These are phyloP conservation scores for Beris chalybata DNA, from an alignment of 2,888 invertebrate genomes.

Conservation along the genomic window DNA sequence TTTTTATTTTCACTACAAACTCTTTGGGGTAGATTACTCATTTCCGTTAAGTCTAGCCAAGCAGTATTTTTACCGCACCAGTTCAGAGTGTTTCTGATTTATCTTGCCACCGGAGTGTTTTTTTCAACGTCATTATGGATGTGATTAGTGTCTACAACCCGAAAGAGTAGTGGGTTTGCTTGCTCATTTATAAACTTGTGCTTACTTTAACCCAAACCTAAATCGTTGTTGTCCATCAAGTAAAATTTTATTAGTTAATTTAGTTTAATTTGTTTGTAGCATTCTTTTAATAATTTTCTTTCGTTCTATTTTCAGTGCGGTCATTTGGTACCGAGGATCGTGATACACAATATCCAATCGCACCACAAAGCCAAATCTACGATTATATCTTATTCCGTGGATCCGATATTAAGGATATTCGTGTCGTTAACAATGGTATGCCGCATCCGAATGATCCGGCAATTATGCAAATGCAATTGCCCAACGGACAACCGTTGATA, in stretches of 20 bases:
- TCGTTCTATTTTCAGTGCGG: slow-evolving; percentile 70
- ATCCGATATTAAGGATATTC: slow-evolving; percentile 97
- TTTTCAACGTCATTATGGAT: no score
- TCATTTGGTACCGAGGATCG: slow-evolving; percentile 99
- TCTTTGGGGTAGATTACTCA: no score
- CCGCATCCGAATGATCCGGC: slow-evolving; percentile 96
- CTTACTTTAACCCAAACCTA: not conserved
- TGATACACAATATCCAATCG: slow-evolving; percentile 92
- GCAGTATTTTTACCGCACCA: no score
- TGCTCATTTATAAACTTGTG: no score
- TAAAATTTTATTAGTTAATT: not conserved
- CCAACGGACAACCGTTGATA: slow-evolving; percentile 66
- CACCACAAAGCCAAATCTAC: slow-evolving; percentile 96
- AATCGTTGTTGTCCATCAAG: no score
- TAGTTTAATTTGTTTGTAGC: slow-evolving; percentile 7
- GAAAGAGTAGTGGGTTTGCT: no score
- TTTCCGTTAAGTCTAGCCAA: no score
- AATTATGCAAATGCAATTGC: slow-evolving; percentile 88
- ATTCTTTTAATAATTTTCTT: slow-evolving; percentile 42
- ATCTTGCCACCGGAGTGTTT: no score
- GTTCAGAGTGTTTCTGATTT: no score
- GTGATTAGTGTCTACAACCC: no score
- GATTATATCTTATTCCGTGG: slow-evolving; percentile 98
- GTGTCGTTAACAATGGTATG: slow-evolving; percentile 87
- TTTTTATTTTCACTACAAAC: no score